A percentile compares a stretch with the other conserved stretches of the same genome.
These are phyloP conservation scores for Petrocephalus microphthalmus DNA, from an alignment of 2,113 vertebrate species.

Conservation along the genomic window DNA sequence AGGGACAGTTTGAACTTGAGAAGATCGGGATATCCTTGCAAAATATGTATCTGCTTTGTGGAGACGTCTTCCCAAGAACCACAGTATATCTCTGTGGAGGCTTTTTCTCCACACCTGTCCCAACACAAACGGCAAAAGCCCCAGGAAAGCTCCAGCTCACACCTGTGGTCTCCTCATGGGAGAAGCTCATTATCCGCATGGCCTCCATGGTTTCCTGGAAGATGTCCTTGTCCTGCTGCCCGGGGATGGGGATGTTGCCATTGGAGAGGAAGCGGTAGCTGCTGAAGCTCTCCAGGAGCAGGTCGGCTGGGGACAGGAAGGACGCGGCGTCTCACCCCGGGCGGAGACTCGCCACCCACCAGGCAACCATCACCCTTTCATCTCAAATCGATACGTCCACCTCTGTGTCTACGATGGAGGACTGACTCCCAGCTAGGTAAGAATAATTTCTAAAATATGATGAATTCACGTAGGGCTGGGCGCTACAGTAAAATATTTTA, in stretches of 20 bases:
- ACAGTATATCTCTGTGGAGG: background rate
- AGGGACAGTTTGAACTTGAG: background rate
- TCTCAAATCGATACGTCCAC: background rate
- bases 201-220: constrained; percentile 98
- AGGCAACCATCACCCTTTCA: background rate
- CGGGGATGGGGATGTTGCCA: constrained; percentile 91
- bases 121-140: background rate
- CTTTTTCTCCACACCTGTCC: background rate
- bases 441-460: background rate
- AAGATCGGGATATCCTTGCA: background rate
- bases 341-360: background rate
- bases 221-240: constrained; percentile 97
- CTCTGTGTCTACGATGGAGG: background rate
- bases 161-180: constrained; percentile 92
- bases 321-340: too few relatives aligned
- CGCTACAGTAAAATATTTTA: background rate
- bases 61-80: background rate
- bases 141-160: constrained; percentile 37
- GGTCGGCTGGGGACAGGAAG: constrained; percentile 64
- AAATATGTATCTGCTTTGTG: background rate
- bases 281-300: constrained; percentile 86
- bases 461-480: background rate
- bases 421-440: background rate
- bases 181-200: constrained; percentile 98
- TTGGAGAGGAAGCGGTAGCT: constrained; percentile 95